A percentile compares a stretch with the other conserved stretches of the same genome.
These are phyloP conservation scores for Scaptomyza cyrtandrae DNA, from an alignment of 2,888 invertebrate genomes.

Conservation along the genomic window DNA sequence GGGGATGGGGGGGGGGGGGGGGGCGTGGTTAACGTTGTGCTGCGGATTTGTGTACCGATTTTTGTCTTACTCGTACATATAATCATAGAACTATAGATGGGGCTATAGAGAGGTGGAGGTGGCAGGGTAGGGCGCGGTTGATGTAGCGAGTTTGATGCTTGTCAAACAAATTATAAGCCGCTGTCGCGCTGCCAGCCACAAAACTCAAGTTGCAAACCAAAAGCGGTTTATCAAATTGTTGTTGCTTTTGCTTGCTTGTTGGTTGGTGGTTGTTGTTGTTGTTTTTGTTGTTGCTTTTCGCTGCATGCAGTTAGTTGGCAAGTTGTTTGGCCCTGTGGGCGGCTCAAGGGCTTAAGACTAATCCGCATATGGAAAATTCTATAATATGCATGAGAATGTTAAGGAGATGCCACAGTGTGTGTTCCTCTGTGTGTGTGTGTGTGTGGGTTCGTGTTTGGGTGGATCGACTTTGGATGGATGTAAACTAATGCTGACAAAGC, in stretches of 20 bases:
- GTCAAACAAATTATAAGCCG: constrained; percentile 77
- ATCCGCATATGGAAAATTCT: constrained; percentile 78
- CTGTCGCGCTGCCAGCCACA: constrained; percentile 50
- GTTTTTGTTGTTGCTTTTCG: neutral
- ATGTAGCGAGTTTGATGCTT: constrained; percentile 63
- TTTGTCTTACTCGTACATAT: constrained; percentile 36
- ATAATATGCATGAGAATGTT: constrained; percentile 62
- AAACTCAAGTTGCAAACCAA: constrained; percentile 62
- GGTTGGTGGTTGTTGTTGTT: constrained; percentile 11
- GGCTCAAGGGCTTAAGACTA: constrained; percentile 61
- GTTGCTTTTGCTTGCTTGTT: constrained; percentile 18
- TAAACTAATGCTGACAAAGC: constrained; percentile 61
- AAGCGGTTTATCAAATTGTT: constrained; percentile 68
- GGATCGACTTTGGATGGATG: constrained; percentile 38
- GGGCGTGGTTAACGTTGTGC: neutral
- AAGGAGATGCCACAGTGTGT: constrained; percentile 5
- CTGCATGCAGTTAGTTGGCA: constrained; percentile 41
- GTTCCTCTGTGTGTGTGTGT: neutral
- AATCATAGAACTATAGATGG: constrained; percentile 25
- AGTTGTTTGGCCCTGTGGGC: constrained; percentile 49
- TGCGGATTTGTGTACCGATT: constrained; percentile 36
- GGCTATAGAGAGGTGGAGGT: neutral
- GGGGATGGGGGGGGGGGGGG: neutral
- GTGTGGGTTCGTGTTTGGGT: constrained; percentile 1
- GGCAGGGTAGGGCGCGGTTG: too few species aligned